These are phyloP conservation scores for Dicentrarchus labrax DNA, from an alignment of 2,113 vertebrate species.

Conservation along the genomic window DNA sequence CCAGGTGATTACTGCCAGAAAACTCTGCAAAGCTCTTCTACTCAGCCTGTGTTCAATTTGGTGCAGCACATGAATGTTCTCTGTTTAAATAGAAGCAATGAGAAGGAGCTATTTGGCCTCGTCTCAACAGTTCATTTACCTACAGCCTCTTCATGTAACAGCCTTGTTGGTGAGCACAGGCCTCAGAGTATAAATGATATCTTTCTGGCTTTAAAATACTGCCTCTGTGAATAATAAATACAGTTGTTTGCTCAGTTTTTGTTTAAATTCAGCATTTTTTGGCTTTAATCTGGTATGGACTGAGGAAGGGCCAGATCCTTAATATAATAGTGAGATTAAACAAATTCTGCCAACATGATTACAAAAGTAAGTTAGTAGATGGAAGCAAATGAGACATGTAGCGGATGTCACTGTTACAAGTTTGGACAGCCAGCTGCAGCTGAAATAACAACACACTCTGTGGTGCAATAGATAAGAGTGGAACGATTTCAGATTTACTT, in stretches of 20 bases:
- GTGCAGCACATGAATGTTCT: background rate
- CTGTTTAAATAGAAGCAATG: background rate
- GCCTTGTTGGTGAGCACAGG: background rate
- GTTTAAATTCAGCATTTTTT: background rate
- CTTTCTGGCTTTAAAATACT: background rate
- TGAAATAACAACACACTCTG: conserved; percentile 44
- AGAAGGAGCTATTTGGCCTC: background rate
- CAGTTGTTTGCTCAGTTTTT: background rate
- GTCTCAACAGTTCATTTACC: conserved; percentile 6
- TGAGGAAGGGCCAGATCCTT: background rate
- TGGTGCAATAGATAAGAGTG: conserved; percentile 37
- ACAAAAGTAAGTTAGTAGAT: background rate
- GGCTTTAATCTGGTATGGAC: background rate
- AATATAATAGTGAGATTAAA: background rate
- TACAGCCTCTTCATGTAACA: background rate
- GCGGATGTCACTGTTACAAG: conserved; percentile 3
- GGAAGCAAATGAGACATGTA: conserved; percentile 5
- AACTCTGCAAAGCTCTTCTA: background rate
- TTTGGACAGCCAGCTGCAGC: conserved; percentile 33
- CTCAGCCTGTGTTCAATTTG: background rate
- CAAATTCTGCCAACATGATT: background rate
- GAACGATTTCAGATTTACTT: conserved; percentile 41
- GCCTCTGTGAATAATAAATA: background rate
- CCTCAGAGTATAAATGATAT: background rate
- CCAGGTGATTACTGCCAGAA: background rate